Base-by-base conservation (phyloP, 1,140 invertebrate genomes). In the Solenopsis fugax region DNA sequence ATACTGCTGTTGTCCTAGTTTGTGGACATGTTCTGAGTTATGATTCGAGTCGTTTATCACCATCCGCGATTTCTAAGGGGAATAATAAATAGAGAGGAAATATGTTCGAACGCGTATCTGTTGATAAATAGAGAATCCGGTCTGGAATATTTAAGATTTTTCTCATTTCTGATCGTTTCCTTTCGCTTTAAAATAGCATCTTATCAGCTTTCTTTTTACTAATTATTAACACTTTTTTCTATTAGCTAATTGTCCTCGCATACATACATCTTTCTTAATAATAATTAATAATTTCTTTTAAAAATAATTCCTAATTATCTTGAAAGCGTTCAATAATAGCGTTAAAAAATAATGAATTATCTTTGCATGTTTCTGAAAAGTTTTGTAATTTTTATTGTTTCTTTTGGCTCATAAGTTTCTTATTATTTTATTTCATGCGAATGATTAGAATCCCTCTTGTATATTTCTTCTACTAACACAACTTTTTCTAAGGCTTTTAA, bases 11-110 rank as follows among this genome's bases (percentile, higher is more conserved):
- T 75, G 80, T 84, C 80, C 80, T 62, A 84, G 69, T 84, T 84
- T 84, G 56, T 84, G 80, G 29, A 84, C 67, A 84, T 84, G 54
- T 84, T 75, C 80, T 60, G 80, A 84, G 54, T 84, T 84, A 84
- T 84, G 80, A 84, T 84, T 75, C 80, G 16, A 75, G 80, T 84
- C 69, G 80, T 84, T 84, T 84, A 84, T 84, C 67, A 84, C 67
- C n/a, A 73, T 60, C 54, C 54, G 52, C 48, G 54, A 60, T 71
- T 73, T 84, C 67, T 60, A 84, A 84, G 41, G 69, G 54, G 80
- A 84, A 73, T 84, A 84, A 84, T 84, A 84, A 84, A 84, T 84
- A 72, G 67, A 21, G 29, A 73, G 21, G 12, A 58, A 64, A 84
- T 16, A 71, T 37, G 34, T 73, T 84, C 13, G 54, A 84, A 62